phyloP scores from a whole-genome alignment of 35 echinoderm and acorn worm genomes.

The Amphiura filiformis region DNA sequence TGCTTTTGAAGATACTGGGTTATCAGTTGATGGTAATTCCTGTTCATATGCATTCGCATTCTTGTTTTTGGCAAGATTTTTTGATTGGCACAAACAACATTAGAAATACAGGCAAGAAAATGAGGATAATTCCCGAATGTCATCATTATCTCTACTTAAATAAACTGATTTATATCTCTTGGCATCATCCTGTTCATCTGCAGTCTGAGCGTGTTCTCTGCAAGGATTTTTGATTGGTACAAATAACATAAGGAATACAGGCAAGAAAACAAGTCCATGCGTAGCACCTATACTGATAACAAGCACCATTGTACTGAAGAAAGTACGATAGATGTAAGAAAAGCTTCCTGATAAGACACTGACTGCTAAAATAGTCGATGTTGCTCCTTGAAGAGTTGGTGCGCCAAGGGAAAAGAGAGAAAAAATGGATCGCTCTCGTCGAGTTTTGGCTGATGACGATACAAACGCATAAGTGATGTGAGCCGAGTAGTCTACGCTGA shows the following conservation, averaged over 20 bases:
- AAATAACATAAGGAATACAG: constrained; percentile 39
- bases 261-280: constrained; percentile 76
- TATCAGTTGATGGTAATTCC: too few relatives aligned
- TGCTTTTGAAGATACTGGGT: too few relatives aligned
- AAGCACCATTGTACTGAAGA: constrained; percentile 78
- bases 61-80: too few relatives aligned
- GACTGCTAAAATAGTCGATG: constrained; percentile 50
- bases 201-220: too few relatives aligned
- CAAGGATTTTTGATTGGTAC: constrained; percentile 17
- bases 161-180: too few relatives aligned
- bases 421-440: constrained; percentile 37
- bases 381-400: constrained; percentile 53
- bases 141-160: too few relatives aligned
- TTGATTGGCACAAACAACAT: constrained; percentile 9
- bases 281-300: constrained; percentile 64
- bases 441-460: not conserved
- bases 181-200: too few relatives aligned
- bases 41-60: too few relatives aligned
- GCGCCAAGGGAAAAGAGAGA: constrained; percentile 47
- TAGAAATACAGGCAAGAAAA: constrained; percentile 59
- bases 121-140: too few relatives aligned
- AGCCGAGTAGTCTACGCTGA: constrained; percentile 80
- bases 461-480: constrained; percentile 74
- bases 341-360: constrained; percentile 33
- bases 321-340: constrained; percentile 54